Base-by-base conservation (phyloP, 2,888 invertebrate species). In the Philonicus albiceps region DNA sequence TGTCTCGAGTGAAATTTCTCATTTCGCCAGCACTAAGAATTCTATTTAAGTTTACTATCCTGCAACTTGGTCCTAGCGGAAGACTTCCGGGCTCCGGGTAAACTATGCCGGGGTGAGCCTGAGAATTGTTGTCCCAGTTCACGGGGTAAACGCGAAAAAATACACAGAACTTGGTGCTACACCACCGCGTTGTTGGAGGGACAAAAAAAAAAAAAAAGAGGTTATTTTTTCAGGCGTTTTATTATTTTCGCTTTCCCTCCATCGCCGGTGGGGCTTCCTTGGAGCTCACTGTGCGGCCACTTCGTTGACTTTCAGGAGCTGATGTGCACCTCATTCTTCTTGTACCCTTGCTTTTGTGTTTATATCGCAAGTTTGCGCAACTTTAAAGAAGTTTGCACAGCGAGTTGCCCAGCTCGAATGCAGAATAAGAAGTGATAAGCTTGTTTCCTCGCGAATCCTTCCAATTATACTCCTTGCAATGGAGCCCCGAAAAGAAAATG, bases 11-110 rank as follows among this genome's bases (percentile, higher is more conserved):
- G 31, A 75, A 85, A 85, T 85, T 85, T 75, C 75, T 75, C 75
- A 85, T 85, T 85, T 85, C 30, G 49, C 75, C 55, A 27, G 49
- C 75, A 55, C 53, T 85, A 75, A 85, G 85, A 85, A 85, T 85
- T 85, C 75, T 85, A 85, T 75, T 75, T 85, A 85, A 85, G 85
- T 85, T 85, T 85, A 75, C 75, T 72, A 84, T 40, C 73, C 72
- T 73, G 34, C 27, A 83, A 83, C 34, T 83, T 83, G 55, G 83
- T 64, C 80, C 64, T 72, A 30, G 34, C n/a, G 72, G 55, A 83
- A 55, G 22, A 37, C 64, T 16, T 8, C 16, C 13, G 40, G 16
- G 40, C 40, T 55, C 64, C 30, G 6, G 6, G 83, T 43, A 84
- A 73, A 43, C 81, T 81, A 81, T 37, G 31, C 37, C 27, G 84